Evolutionary conservation across 1,140 invertebrate genomes (phyloP).

Genomic region (Copidosoma floridanum): DNA sequence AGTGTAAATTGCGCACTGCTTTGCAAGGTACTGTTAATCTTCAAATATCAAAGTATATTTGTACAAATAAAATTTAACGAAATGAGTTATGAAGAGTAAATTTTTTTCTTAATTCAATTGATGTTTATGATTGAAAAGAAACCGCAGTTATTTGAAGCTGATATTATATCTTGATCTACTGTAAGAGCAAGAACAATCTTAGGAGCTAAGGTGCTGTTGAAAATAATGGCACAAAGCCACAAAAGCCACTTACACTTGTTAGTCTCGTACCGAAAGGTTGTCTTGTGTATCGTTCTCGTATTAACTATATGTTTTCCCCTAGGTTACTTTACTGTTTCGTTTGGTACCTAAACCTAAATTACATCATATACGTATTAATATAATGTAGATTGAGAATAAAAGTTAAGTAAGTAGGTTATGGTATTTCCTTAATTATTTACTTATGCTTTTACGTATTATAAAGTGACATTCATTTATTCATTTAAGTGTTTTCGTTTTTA

Average conservation of each 20-base stretch:
- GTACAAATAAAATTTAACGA: neutral
- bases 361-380: too few relatives aligned
- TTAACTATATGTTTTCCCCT: slow-evolving; percentile 17
- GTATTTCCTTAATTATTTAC: slow-evolving; percentile 25
- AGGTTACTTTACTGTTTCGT: slow-evolving; percentile 31
- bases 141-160: slow-evolving; percentile 1
- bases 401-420: slow-evolving; percentile 20
- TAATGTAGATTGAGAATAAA: slow-evolving; percentile 28
- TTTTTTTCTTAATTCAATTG: slow-evolving; percentile 21
- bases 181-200: slow-evolving; percentile 9
- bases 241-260: neutral
- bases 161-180: too few relatives aligned
- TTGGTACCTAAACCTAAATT: slow-evolving; percentile 42
- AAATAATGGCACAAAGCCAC: neutral
- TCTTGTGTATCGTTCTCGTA: slow-evolving; percentile 19
- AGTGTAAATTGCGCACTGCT: too few relatives aligned
- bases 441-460: slow-evolving; percentile 21
- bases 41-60: too few relatives aligned
- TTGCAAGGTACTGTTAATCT: too few relatives aligned
- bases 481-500: slow-evolving; percentile 17
- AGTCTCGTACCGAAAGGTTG: slow-evolving; percentile 17
- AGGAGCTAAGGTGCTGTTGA: slow-evolving; percentile 9
- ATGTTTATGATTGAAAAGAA: slow-evolving; percentile 33
- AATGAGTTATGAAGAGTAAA: too few relatives aligned
- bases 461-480: slow-evolving; percentile 15